Conservation (phyloP, 2,888 invertebrate species). For the Patella ulyssiponensis region DNA sequence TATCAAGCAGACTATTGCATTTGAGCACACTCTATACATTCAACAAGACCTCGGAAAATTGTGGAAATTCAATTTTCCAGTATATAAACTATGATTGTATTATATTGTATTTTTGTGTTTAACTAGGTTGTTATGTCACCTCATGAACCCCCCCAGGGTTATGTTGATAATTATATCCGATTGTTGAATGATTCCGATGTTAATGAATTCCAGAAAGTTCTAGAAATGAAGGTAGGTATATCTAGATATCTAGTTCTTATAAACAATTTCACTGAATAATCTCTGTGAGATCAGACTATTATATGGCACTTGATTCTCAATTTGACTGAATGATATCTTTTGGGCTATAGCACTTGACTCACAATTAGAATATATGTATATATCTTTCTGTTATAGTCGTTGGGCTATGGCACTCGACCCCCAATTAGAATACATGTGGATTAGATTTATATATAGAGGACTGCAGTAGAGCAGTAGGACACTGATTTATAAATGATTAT, state of each 20-base stretch:
- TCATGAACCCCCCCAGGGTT: conserved; percentile 81
- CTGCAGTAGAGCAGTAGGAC: too few species aligned
- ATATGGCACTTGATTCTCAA: neutral
- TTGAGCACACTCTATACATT: too few species aligned
- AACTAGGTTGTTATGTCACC: conserved; percentile 91
- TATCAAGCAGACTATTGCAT: too few species aligned
- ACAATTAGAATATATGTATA: neutral
- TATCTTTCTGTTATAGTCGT: too few species aligned
- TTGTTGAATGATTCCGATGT: conserved; percentile 90
- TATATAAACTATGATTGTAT: too few species aligned
- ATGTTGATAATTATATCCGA: conserved; percentile 91
- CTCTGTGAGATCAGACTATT: neutral
- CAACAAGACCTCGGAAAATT: too few species aligned
- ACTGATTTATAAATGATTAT: too few species aligned
- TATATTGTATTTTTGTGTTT: conserved; percentile 8
- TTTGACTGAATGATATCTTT: neutral
- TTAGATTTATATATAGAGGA: too few species aligned
- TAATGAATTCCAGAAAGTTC: conserved; percentile 91
- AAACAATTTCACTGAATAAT: neutral
- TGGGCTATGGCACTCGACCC: too few species aligned
- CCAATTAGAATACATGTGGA: too few species aligned
- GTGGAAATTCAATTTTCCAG: too few species aligned
- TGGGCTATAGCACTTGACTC: neutral
- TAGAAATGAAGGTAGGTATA: conserved; percentile 88
- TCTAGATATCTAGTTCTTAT: neutral